A percentile compares a stretch with the other conserved stretches of the same genome.
phyloP scores from a whole-genome alignment of 2,797 vertebrate species.

The Erithacus rubecula region DNA sequence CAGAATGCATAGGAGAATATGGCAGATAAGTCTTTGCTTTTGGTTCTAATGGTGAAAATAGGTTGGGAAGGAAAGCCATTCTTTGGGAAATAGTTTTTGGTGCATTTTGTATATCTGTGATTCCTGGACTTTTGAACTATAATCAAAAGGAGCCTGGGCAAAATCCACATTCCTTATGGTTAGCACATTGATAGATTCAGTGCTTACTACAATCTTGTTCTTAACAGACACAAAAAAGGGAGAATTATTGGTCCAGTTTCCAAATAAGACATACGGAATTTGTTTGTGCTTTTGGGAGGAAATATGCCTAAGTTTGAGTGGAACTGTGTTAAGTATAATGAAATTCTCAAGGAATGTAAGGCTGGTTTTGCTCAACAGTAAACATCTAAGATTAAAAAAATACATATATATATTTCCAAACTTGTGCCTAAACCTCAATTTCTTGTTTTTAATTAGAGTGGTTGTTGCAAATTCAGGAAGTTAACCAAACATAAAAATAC shows the following conservation, averaged over 20 bases:
- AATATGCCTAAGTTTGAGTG: neutral
- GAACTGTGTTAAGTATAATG: neutral
- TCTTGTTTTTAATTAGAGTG: neutral
- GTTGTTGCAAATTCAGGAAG: neutral
- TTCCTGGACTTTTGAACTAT: neutral
- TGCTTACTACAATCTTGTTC: neutral
- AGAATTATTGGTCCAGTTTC: neutral
- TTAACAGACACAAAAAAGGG: neutral
- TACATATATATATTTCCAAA: neutral
- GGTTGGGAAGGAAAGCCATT: neutral
- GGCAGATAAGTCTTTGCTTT: neutral
- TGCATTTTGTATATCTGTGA: neutral
- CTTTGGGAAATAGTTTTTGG: neutral
- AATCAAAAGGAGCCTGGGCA: neutral
- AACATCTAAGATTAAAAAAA: neutral
- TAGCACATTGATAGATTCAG: neutral
- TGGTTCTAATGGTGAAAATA: neutral
- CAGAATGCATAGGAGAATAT: neutral
- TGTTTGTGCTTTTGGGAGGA: conserved; percentile 3
- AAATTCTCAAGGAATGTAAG: conserved; percentile 5
- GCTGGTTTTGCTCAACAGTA: conserved; percentile 3
- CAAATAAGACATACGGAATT: neutral
- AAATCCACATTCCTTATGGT: neutral
- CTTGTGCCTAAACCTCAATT: neutral
- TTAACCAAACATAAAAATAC: neutral